Conservation (phyloP, 2,888 invertebrate species). For the Stenchaetothrips biformis region DNA sequence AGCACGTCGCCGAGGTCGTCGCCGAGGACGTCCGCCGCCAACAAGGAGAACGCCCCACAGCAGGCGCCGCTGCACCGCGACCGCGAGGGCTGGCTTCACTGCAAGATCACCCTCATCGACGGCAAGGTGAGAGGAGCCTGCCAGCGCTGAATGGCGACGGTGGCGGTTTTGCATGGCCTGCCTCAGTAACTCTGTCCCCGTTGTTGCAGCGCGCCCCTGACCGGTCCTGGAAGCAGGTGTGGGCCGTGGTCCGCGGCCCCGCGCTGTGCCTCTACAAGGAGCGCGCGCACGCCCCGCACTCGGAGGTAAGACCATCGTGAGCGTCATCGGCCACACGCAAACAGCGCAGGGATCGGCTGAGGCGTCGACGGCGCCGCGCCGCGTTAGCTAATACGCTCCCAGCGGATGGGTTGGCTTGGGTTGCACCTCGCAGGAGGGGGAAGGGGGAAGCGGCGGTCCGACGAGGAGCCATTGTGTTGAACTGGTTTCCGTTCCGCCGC, state of each 20-base stretch:
- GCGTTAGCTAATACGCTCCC: conserved; percentile 15
- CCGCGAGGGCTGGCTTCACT: conserved; percentile 74
- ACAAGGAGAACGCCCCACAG: conserved; percentile 44
- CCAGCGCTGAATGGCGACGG: neutral
- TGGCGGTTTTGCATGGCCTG: neutral
- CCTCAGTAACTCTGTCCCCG: neutral
- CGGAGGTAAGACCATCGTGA: conserved; percentile 34
- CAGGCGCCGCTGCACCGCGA: conserved; percentile 41
- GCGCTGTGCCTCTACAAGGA: conserved; percentile 71
- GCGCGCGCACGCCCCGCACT: conserved; percentile 43
- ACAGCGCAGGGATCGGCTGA: neutral
- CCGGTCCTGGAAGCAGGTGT: conserved; percentile 81
- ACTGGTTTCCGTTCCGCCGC: neutral
- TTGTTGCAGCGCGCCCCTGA: conserved; percentile 67
- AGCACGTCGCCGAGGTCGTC: conserved; percentile 37
- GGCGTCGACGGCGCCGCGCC: neutral
- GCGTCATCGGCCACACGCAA: neutral
- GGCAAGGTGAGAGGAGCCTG: conserved; percentile 65
- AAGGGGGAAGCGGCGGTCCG: neutral
- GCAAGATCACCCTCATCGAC: conserved; percentile 83
- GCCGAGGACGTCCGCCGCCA: conserved; percentile 27
- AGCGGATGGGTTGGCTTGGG: neutral
- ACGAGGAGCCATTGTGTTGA: neutral
- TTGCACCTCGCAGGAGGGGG: neutral
- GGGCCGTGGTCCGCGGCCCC: conserved; percentile 71